Evolutionary conservation across 53 echinoderm and acorn worm species (phyloP), one percentile per base, ranked within the genome.

Genomic region (Holothuria scabra): DNA sequence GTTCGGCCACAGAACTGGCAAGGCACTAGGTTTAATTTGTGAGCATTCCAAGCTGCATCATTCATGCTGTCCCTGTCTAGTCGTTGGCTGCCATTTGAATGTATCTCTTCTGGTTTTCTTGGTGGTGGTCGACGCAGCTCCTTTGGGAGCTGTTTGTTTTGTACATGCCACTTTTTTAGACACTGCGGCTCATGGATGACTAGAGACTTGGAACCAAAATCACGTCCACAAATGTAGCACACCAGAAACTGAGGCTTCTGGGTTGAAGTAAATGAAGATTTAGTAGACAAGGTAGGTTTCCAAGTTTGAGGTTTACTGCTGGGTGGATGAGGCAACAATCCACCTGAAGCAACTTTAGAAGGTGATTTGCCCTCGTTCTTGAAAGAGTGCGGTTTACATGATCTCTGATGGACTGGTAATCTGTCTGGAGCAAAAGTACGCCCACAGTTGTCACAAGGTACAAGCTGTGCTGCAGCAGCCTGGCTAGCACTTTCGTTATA

Each of bases 151-250:
- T 91, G 85, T 20, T 92, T 86, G 79, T 97, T 97, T 66, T 94
- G 87, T 21, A 90, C 59, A 31, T 90, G 66, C 96, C 96, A 96
- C 60, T 95, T 95, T 56, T 91, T 38, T 35, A 95, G 83, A 52
- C 95, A 95, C 66, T 95, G 95, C 1, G 95, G 95, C 38, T 95
- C 93, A 52, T 95, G 41, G 93, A 97, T 94, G 9, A 89, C 62
- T 52, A 97, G 72, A 18, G 99, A 97, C 62, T 94, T 94, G 76
- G 85, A 69, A 56, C 99, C 99, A 80, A 97, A 97, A 80, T 94
- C 99, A 55, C 99, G 88, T 10, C 94, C 94, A 74, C 99, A 97
- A 38, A 97, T 97, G 56, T 94, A 97, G 82, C 99, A 97, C 24
- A 97, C 34, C 13, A 97, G 79, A 3, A 94, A 92, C 31, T 81